A percentile compares a stretch with the other conserved stretches of the same genome.
phyloP scores from a whole-genome alignment of 2,888 invertebrate genomes.

The Tenthredo distinguenda region DNA sequence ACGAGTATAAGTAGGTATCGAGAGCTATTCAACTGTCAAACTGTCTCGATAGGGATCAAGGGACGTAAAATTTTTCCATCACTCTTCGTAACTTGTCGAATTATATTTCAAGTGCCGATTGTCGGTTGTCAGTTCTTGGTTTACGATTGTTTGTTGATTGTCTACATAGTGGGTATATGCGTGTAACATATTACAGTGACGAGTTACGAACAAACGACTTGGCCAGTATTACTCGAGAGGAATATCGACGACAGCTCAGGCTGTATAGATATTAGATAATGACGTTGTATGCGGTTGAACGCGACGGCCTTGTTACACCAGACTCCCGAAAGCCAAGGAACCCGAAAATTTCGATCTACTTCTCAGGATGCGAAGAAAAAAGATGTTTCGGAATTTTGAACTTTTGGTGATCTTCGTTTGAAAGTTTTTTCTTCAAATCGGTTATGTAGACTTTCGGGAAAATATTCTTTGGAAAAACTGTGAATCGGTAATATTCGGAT shows the following conservation, averaged over 20 bases:
- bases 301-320: neutral
- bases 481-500: no score
- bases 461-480: no score
- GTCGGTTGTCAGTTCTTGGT: neutral
- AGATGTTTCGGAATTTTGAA: no score
- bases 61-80: neutral
- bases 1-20: neutral
- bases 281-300: neutral
- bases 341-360: no score
- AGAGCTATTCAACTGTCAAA: slow-evolving; percentile 41
- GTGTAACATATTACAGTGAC: neutral
- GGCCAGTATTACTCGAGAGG: neutral
- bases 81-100: slow-evolving; percentile 8
- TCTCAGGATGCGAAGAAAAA: no score
- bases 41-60: neutral
- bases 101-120: neutral
- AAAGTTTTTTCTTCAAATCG: no score
- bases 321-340: no score
- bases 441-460: no score
- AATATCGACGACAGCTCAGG: neutral
- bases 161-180: neutral
- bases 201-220: neutral
- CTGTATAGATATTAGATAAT: neutral
- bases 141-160: neutral
- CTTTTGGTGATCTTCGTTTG: no score